Evolutionary conservation across 2,888 invertebrate genomes (phyloP).

Genomic region (Orgyia antiqua): DNA sequence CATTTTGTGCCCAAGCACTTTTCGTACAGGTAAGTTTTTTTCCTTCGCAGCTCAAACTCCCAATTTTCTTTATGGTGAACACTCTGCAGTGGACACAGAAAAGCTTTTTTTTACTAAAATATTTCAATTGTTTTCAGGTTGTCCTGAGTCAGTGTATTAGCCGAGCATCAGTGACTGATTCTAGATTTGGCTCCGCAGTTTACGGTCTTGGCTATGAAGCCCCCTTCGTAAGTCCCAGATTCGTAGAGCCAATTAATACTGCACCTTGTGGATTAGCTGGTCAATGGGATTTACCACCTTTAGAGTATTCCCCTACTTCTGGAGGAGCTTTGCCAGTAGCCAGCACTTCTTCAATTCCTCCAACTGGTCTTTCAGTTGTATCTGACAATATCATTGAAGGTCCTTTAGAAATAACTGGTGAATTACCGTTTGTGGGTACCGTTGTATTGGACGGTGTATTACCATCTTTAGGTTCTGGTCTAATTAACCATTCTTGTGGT

Average conservation of each 20-base stretch:
- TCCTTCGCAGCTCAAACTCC: no score
- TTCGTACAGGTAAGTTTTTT: constrained; percentile 9
- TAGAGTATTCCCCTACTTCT: constrained; percentile 11
- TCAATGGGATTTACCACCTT: background rate
- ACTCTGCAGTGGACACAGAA: no score
- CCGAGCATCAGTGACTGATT: background rate
- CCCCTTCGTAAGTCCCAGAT: no score
- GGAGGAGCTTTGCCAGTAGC: constrained; percentile 10
- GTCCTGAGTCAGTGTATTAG: constrained; percentile 2
- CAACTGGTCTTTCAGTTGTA: constrained; percentile 3
- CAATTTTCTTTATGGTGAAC: no score
- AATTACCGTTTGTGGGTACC: constrained; percentile 27
- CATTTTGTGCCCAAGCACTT: constrained; percentile 27
- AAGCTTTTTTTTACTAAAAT: no score
- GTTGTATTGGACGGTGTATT: constrained; percentile 29
- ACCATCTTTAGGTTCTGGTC: constrained; percentile 28
- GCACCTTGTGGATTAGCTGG: background rate
- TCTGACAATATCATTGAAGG: constrained; percentile 17
- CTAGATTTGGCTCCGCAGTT: background rate
- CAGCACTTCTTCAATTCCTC: constrained; percentile 7
- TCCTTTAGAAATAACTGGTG: constrained; percentile 18
- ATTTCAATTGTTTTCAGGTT: constrained; percentile 1
- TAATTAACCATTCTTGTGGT: constrained; percentile 29
- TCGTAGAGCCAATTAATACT: background rate
- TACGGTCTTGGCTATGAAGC: background rate